Evolutionary conservation across 2,797 vertebrate species (phyloP).

Genomic region (Monodelphis domestica): DNA sequence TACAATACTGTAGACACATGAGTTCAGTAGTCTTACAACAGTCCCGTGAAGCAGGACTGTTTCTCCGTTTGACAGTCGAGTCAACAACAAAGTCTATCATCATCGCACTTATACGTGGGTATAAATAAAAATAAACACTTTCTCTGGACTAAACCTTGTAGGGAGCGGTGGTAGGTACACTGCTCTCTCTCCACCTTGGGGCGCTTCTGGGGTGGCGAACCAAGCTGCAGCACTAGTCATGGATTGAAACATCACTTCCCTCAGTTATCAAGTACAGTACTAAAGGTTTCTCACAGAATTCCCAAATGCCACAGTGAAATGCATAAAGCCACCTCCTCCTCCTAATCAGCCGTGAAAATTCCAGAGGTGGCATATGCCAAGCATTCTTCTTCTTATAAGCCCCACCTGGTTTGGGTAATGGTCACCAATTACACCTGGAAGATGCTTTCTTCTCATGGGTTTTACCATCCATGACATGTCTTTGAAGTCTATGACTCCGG

Average conservation of each 20-base stretch:
- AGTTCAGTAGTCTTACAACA: neutral
- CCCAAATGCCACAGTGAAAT: neutral
- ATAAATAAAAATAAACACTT: neutral
- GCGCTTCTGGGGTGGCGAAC: neutral
- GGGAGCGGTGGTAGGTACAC: neutral
- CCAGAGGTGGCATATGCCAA: neutral
- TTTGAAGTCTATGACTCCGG: neutral
- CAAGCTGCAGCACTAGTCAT: neutral
- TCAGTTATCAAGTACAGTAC: neutral
- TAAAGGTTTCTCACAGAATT: neutral
- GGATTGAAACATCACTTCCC: neutral
- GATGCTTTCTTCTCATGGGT: neutral
- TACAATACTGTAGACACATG: rapidly evolving
- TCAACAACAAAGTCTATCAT: neutral
- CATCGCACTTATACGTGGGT: neutral
- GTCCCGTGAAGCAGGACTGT: neutral
- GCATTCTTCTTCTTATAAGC: neutral
- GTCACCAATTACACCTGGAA: neutral
- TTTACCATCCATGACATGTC: neutral
- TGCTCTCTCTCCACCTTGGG: too few relatives aligned
- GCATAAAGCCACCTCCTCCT: neutral
- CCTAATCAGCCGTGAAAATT: neutral
- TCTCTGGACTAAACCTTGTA: neutral
- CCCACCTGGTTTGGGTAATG: neutral
- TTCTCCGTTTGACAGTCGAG: neutral